These are phyloP conservation scores for Tetheella fluctuosa DNA, from an alignment of 2,888 invertebrate species.

Conservation along the genomic window DNA sequence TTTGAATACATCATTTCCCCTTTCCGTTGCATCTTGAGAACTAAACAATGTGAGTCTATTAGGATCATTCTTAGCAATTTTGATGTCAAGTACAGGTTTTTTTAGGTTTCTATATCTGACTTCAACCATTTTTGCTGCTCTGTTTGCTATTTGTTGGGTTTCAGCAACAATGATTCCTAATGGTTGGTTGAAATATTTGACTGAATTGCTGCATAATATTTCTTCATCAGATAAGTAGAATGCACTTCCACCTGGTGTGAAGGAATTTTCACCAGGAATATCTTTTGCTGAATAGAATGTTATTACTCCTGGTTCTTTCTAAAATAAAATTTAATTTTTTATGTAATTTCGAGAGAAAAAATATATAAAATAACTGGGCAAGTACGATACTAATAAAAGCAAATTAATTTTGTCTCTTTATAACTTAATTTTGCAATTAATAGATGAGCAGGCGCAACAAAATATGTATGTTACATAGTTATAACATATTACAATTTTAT, in stretches of 20 bases:
- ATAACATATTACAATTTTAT: too few relatives aligned
- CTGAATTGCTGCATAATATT: slow-evolving; percentile 57
- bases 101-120: slow-evolving; percentile 75
- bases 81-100: slow-evolving; percentile 45
- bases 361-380: too few relatives aligned
- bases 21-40: slow-evolving; percentile 36
- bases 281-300: slow-evolving; percentile 85
- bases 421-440: too few relatives aligned
- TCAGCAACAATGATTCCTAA: slow-evolving; percentile 83
- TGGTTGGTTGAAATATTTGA: slow-evolving; percentile 60
- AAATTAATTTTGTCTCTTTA: too few relatives aligned
- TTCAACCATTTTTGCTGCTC: slow-evolving; percentile 82
- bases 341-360: too few relatives aligned
- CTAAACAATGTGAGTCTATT: slow-evolving; percentile 28
- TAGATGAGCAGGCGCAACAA: too few relatives aligned
- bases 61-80: slow-evolving; percentile 36
- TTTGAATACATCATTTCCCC: slow-evolving; percentile 58
- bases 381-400: too few relatives aligned
- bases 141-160: slow-evolving; percentile 76
- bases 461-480: too few relatives aligned
- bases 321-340: slow-evolving; percentile 36
- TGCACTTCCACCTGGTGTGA: slow-evolving; percentile 52
- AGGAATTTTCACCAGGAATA: slow-evolving; percentile 87
- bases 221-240: slow-evolving; percentile 60
- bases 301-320: slow-evolving; percentile 86